Base-by-base conservation (phyloP, 2,797 vertebrate genomes). In the Harpagifer antarcticus region DNA sequence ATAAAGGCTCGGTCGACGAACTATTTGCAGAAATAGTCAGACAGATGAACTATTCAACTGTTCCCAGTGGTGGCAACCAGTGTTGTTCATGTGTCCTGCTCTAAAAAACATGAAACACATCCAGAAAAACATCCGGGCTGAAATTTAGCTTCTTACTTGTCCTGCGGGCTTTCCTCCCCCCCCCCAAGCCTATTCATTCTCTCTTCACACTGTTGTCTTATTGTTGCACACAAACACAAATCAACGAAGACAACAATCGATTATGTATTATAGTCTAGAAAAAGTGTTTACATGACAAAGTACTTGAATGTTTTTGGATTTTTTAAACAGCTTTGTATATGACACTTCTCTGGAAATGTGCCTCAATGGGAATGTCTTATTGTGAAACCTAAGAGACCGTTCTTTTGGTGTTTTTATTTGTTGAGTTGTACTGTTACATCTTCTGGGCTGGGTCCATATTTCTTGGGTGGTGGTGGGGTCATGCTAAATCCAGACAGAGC, bases 41-140 rank as follows among this genome's bases (percentile, higher is more conserved):
- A 91, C 97, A 98, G 95, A 98, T 98, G 97, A 98, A 98, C 96
- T 98, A 97, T 77, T 95, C 97, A 15, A 93, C 96, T 55, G 96
- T 96, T 89, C 97, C 97, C 88, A 96, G 95, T 70, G 95, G 96
- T 58, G 95, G 96, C 47, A 93, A 95, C 86, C 96, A 96, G 90
- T 98, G 97, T 91, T 98, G 97, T 83, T 96, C 96, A 50, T 98
- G 97, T 79, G 96, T 95, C 85, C 95, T 98, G 91, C 91, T 95
- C 71, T 95, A 84, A 92, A 78, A 61, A 27, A 33, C 9, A 43
- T 37, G 9, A 53, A 31, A 19, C 10, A 44, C n/a, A 54, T 0
- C 11, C 50, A 27, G 20, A 31, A 50, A 63, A 70, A 42, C 68
- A 57, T 68, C 62, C 13, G n/a, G 45, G 79, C 67, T 74, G 60